These are phyloP conservation scores for Oligia latruncula DNA, from an alignment of 2,888 invertebrate genomes.

Conservation along the genomic window DNA sequence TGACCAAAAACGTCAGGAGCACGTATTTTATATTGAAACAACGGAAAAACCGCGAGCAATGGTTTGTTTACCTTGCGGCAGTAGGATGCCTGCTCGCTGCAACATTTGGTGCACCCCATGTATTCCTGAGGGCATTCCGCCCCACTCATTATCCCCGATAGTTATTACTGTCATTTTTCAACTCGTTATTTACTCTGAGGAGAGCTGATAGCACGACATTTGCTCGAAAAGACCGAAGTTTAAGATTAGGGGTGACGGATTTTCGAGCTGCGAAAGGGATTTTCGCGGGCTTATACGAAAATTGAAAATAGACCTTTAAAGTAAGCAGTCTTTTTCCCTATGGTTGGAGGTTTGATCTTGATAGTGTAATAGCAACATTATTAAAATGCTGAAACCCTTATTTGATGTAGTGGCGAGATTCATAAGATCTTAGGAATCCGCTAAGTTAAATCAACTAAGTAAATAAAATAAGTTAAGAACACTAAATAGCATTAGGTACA, in stretches of 20 bases:
- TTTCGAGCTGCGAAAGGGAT: conserved; percentile 75
- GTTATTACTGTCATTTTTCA: conserved; percentile 90
- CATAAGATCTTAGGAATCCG: neutral
- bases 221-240: conserved; percentile 82
- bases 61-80: conserved; percentile 83
- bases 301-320: conserved; percentile 87
- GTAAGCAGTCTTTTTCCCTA: conserved; percentile 69
- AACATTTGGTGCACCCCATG: conserved; percentile 88
- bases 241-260: conserved; percentile 85
- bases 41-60: conserved; percentile 65
- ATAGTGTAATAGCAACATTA: conserved; percentile 56
- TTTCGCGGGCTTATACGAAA: conserved; percentile 82
- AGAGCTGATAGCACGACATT: conserved; percentile 89
- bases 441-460: neutral
- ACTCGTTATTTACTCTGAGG: conserved; percentile 90
- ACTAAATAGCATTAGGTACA: neutral
- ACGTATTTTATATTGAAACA: conserved; percentile 67
- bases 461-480: neutral
- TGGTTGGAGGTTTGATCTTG: conserved; percentile 68
- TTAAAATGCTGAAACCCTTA: conserved; percentile 16
- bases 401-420: neutral
- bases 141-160: conserved; percentile 89
- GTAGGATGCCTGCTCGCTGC: conserved; percentile 72
- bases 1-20: conserved; percentile 56
- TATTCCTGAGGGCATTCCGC: conserved; percentile 88